These are phyloP conservation scores for Catocala fraxini DNA, from an alignment of 2,888 invertebrate genomes.

Conservation along the genomic window DNA sequence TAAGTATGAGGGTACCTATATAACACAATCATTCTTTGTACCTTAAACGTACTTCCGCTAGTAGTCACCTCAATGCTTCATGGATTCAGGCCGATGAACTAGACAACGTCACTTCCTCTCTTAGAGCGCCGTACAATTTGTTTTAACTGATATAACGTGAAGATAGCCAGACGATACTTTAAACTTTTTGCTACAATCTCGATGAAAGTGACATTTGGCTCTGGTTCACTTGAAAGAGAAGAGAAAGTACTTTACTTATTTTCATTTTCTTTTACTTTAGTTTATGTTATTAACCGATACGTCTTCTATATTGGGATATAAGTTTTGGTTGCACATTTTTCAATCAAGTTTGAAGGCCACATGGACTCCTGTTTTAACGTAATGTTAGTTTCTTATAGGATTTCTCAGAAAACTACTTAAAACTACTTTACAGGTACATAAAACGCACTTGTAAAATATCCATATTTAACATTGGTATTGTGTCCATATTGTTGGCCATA, in stretches of 20 bases:
- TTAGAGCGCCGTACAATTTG: conserved; percentile 46
- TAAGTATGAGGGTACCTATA: conserved; percentile 37
- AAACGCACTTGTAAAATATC: too few species aligned
- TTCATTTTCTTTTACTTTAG: conserved; percentile 16
- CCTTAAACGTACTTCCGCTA: conserved; percentile 70
- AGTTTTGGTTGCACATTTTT: too few species aligned
- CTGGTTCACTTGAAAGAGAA: conserved; percentile 38
- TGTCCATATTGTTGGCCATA: too few species aligned
- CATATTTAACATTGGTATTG: too few species aligned
- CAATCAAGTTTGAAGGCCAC: too few species aligned
- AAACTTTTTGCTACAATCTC: conserved; percentile 32
- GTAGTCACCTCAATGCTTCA: conserved; percentile 66
- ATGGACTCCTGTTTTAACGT: too few species aligned
- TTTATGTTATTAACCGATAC: conserved; percentile 12
- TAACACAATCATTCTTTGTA: conserved; percentile 48
- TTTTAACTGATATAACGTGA: conserved; percentile 23
- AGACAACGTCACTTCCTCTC: conserved; percentile 76
- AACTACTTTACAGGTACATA: too few species aligned
- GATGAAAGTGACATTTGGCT: conserved; percentile 41
- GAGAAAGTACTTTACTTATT: conserved; percentile 38
- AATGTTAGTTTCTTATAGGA: too few species aligned
- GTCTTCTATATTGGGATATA: too few species aligned
- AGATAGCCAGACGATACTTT: conserved; percentile 13
- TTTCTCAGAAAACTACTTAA: too few species aligned
- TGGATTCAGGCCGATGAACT: conserved; percentile 79